phyloP scores from a whole-genome alignment of 2,797 vertebrate species.

The Eutrigla gurnardus region DNA sequence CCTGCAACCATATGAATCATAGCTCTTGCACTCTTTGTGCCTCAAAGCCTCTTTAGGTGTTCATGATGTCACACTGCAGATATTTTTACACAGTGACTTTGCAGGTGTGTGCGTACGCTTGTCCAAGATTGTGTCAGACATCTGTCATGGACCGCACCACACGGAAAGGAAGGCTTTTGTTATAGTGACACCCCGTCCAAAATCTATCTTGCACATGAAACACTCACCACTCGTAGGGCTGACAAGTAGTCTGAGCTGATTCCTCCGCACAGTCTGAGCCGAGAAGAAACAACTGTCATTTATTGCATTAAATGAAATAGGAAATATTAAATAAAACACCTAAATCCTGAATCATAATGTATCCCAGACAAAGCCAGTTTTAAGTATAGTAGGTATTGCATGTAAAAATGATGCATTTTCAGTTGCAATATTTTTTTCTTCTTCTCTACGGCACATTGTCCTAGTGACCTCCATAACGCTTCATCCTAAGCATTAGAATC shows the following conservation, averaged over 20 bases:
- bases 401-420: not conserved
- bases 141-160: not conserved
- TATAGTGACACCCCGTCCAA: not conserved
- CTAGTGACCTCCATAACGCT: not conserved
- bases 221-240: not conserved
- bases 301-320: not conserved
- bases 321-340: not conserved
- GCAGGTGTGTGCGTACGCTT: not conserved
- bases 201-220: not conserved
- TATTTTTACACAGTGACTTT: constrained; percentile 22
- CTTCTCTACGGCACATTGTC: not conserved
- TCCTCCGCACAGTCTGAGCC: not conserved
- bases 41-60: constrained; percentile 16
- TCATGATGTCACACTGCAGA: constrained; percentile 47
- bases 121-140: constrained; percentile 3
- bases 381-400: not conserved
- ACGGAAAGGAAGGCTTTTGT: not conserved
- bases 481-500: not conserved
- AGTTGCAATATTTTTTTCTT: not conserved
- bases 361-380: not conserved
- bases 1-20: constrained; percentile 24
- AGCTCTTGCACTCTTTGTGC: constrained; percentile 21
- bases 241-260: not conserved
- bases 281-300: not conserved
- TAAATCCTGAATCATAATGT: not conserved